These are phyloP conservation scores for Polyploca ridens DNA, from an alignment of 2,888 invertebrate genomes.

Conservation along the genomic window DNA sequence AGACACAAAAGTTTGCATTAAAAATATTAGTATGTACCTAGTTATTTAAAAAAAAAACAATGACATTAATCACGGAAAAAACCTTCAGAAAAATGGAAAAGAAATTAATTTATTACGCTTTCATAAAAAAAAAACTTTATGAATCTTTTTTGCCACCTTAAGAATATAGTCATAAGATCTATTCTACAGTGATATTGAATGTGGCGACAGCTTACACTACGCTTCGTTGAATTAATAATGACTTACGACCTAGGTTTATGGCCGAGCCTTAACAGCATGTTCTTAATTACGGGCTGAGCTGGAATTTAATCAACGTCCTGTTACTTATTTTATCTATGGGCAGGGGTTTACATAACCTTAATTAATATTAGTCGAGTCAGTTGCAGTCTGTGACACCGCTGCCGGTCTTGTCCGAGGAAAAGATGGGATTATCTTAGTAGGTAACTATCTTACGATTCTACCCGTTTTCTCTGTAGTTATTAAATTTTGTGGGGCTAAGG, in stretches of 20 bases:
- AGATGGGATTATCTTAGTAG: background rate
- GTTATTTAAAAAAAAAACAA: no score
- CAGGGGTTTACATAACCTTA: slow-evolving; percentile 24
- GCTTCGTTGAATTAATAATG: background rate
- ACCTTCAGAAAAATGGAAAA: no score
- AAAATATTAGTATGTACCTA: no score
- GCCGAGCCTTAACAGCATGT: slow-evolving; percentile 12
- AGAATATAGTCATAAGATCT: background rate
- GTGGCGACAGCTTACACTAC: background rate
- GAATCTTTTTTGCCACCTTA: no score
- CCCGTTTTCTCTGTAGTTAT: no score
- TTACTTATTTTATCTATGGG: slow-evolving; percentile 15
- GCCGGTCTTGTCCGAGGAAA: background rate
- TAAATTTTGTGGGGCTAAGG: no score
- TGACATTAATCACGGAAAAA: no score
- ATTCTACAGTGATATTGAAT: background rate
- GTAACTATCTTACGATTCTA: background rate
- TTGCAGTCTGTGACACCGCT: slow-evolving; percentile 8
- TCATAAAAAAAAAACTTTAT: no score
- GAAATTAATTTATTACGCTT: no score
- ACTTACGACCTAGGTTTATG: background rate
- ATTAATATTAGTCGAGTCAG: slow-evolving; percentile 26
- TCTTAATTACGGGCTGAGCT: slow-evolving; percentile 27
- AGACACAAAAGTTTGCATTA: no score
- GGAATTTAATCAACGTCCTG: slow-evolving; percentile 24